These are phyloP conservation scores for Phrynosoma platyrhinos DNA, from an alignment of 2,113 vertebrate species.

Conservation along the genomic window DNA sequence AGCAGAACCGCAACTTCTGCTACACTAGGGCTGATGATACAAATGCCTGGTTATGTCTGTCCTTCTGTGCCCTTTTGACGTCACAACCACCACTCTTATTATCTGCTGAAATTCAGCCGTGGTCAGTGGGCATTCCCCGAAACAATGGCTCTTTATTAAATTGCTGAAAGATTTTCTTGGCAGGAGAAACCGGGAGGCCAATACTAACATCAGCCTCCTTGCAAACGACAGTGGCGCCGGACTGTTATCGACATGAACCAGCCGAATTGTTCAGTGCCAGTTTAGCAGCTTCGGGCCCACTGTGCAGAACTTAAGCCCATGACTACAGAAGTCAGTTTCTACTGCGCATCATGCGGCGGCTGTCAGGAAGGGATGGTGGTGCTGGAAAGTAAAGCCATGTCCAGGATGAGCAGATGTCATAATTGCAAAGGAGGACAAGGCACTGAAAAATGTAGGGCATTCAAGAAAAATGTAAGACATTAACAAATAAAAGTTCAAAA, in stretches of 20 bases:
- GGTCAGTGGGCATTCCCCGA: background rate
- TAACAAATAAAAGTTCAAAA: background rate
- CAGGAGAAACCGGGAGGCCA: constrained; percentile 8
- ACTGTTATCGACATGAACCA: background rate
- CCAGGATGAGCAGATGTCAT: too few relatives aligned
- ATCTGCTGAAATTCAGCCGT: background rate
- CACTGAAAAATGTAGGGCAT: too few relatives aligned
- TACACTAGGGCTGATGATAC: background rate
- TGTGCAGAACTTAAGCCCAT: too few relatives aligned
- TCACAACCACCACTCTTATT: background rate
- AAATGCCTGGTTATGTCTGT: background rate
- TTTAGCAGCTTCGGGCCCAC: background rate
- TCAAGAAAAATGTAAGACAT: too few relatives aligned
- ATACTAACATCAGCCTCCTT: background rate
- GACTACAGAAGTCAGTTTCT: too few relatives aligned
- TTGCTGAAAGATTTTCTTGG: constrained; percentile 21
- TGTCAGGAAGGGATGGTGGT: background rate
- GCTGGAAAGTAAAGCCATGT: background rate
- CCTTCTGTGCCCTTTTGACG: background rate
- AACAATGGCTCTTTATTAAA: constrained; percentile 33
- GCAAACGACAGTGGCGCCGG: background rate
- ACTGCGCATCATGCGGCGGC: background rate
- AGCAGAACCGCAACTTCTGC: background rate
- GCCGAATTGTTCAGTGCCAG: background rate
- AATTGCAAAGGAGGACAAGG: too few relatives aligned